phyloP scores from a whole-genome alignment of 2,888 invertebrate species.

The Nemotelus pantherinus region DNA sequence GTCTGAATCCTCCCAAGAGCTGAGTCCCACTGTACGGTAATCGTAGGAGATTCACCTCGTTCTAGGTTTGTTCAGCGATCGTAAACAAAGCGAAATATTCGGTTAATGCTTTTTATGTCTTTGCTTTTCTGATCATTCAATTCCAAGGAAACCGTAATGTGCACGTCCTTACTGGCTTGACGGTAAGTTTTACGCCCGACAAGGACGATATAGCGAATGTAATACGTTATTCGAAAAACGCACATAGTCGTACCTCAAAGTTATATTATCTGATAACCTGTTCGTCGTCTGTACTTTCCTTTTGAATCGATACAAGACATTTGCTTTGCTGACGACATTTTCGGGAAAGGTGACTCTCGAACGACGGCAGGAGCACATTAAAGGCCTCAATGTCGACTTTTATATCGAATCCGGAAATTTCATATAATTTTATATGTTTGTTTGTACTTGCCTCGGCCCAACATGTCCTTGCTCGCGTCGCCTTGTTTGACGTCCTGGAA shows the following conservation, averaged over 20 bases:
- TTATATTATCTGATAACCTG: constrained; percentile 38
- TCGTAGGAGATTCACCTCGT: not conserved
- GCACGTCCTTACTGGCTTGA: not conserved
- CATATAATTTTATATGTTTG: constrained; percentile 46
- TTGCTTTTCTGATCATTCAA: constrained; percentile 36
- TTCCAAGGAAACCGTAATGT: constrained; percentile 19
- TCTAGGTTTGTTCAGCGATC: not conserved
- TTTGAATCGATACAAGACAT: constrained; percentile 33
- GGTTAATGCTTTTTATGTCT: constrained; percentile 33
- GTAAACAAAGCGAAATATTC: constrained; percentile 37
- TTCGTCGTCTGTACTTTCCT: not conserved
- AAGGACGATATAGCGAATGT: not conserved
- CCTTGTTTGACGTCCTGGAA: not conserved
- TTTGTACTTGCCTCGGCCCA: constrained; percentile 40
- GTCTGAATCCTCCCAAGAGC: not conserved
- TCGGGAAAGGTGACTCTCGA: constrained; percentile 1
- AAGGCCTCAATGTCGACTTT: constrained; percentile 45
- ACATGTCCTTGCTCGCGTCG: not conserved
- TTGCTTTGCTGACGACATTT: constrained; percentile 1
- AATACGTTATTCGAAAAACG: constrained; percentile 3
- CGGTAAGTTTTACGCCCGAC: not conserved
- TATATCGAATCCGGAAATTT: constrained; percentile 46
- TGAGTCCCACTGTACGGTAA: not conserved
- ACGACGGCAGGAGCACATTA: constrained; percentile 30
- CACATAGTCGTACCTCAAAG: constrained; percentile 6